phyloP scores from a whole-genome alignment of 2,797 vertebrate species.

The Takifugu rubripes region DNA sequence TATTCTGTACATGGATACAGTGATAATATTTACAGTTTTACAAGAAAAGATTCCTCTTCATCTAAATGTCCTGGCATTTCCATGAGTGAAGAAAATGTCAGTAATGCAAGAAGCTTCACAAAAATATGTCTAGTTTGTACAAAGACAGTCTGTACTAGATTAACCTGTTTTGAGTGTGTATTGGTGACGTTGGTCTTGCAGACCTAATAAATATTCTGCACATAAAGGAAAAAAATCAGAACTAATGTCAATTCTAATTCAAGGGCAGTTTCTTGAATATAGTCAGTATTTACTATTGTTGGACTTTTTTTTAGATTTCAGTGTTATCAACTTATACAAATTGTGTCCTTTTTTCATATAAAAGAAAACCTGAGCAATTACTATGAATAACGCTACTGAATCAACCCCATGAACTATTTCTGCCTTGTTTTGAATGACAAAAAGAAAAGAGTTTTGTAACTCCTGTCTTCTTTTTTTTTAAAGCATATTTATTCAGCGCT shows the following conservation, averaged over 20 bases:
- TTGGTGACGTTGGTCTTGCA: slow-evolving; percentile 48
- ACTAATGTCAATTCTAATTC: slow-evolving; percentile 47
- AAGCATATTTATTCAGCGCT: slow-evolving; percentile 77
- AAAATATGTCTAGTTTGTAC: slow-evolving; percentile 69
- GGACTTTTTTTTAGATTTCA: slow-evolving; percentile 71
- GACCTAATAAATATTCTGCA: slow-evolving; percentile 47
- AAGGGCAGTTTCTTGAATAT: slow-evolving; percentile 62
- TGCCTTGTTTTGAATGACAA: slow-evolving; percentile 62
- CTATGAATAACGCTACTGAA: slow-evolving; percentile 36
- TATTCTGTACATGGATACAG: slow-evolving; percentile 65
- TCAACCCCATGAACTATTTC: slow-evolving; percentile 56
- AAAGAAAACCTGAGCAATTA: slow-evolving; percentile 44
- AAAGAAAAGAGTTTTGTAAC: slow-evolving; percentile 71
- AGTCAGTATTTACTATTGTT: slow-evolving; percentile 73
- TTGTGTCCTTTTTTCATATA: slow-evolving; percentile 56
- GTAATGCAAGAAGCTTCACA: slow-evolving; percentile 35
- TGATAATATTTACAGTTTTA: slow-evolving; percentile 61
- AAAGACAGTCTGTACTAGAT: slow-evolving; percentile 63
- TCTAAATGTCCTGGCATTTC: slow-evolving; percentile 55
- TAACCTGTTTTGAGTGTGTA: slow-evolving; percentile 62
- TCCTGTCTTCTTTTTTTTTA: slow-evolving; percentile 59
- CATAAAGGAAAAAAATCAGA: slow-evolving; percentile 32
- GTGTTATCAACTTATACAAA: slow-evolving; percentile 72
- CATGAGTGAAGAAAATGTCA: slow-evolving; percentile 29
- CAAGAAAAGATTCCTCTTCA: slow-evolving; percentile 45